Evolutionary conservation across 2,888 invertebrate genomes (phyloP).

Genomic region (Acleris laterana): DNA sequence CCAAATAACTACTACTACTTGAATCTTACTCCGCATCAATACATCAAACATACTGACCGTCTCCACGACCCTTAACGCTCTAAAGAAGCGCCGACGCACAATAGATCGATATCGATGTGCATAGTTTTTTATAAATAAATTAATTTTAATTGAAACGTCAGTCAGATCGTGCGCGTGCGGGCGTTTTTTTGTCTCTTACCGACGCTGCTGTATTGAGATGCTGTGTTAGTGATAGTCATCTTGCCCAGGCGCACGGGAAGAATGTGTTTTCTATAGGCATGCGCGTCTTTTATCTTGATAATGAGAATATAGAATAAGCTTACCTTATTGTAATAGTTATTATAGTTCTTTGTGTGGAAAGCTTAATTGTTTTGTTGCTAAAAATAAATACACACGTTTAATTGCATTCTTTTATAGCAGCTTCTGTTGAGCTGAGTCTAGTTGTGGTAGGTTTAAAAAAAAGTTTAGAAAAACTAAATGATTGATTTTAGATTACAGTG

Average conservation of each 20-base stretch:
- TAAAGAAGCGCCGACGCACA: slow-evolving; percentile 58
- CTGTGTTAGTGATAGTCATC: slow-evolving; percentile 18
- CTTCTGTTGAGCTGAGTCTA: no score
- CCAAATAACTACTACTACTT: neutral
- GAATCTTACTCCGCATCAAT: neutral
- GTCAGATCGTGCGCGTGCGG: slow-evolving; percentile 50
- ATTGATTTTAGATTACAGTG: no score
- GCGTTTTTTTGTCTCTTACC: slow-evolving; percentile 35
- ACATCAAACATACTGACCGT: slow-evolving; percentile 1
- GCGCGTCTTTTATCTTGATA: slow-evolving; percentile 1
- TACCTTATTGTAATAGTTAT: neutral
- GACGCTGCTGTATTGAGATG: slow-evolving; percentile 23
- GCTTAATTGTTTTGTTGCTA: no score
- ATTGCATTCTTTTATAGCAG: no score
- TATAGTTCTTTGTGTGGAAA: neutral
- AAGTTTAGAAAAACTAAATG: no score
- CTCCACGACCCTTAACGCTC: slow-evolving; percentile 41
- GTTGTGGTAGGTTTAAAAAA: no score
- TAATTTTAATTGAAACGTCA: slow-evolving; percentile 70
- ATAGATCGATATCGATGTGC: slow-evolving; percentile 53
- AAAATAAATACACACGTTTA: no score
- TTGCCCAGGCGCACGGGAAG: slow-evolving; percentile 3
- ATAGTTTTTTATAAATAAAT: slow-evolving; percentile 60
- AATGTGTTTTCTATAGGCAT: slow-evolving; percentile 6
- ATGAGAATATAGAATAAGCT: neutral